Conservation (phyloP, 1,140 invertebrate genomes). For the Cecropterus lyciades region DNA sequence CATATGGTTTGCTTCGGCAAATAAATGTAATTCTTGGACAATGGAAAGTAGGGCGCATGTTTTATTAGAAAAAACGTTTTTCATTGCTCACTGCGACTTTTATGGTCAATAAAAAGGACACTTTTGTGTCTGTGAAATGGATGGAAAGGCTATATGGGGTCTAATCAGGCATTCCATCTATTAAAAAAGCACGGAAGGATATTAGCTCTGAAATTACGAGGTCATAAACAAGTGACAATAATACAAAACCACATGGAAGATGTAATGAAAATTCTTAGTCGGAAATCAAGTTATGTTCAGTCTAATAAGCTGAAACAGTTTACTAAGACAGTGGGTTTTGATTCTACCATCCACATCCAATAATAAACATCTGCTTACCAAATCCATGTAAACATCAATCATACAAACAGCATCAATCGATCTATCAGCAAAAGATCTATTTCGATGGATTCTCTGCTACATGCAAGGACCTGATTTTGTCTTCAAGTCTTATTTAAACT, state of each 20-base stretch:
- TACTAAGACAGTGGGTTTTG: too few relatives aligned
- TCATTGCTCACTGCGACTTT: conserved; percentile 28
- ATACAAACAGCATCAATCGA: too few relatives aligned
- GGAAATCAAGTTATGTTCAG: background rate
- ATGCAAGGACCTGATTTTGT: too few relatives aligned
- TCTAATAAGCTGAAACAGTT: too few relatives aligned
- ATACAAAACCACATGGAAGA: background rate
- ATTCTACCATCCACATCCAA: too few relatives aligned
- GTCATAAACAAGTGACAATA: conserved; percentile 1
- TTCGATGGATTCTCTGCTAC: too few relatives aligned
- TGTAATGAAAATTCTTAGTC: background rate
- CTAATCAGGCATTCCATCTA: conserved; percentile 17
- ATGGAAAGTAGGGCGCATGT: conserved; percentile 12
- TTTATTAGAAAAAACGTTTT: conserved; percentile 27
- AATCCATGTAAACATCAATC: too few relatives aligned
- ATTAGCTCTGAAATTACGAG: conserved; percentile 1
- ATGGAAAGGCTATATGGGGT: conserved; percentile 4
- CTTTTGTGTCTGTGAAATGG: conserved; percentile 10
- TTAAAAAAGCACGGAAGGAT: conserved; percentile 15
- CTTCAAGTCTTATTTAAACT: too few relatives aligned
- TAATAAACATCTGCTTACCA: too few relatives aligned
- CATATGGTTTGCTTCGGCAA: background rate
- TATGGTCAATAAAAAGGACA: conserved; percentile 32
- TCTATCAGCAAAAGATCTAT: too few relatives aligned
- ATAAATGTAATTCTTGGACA: background rate